Percentiles rank a stretch among this genome's conserved stretches.
phyloP scores from a whole-genome alignment of 2,888 invertebrate genomes.

The Dendrolimus pini region DNA sequence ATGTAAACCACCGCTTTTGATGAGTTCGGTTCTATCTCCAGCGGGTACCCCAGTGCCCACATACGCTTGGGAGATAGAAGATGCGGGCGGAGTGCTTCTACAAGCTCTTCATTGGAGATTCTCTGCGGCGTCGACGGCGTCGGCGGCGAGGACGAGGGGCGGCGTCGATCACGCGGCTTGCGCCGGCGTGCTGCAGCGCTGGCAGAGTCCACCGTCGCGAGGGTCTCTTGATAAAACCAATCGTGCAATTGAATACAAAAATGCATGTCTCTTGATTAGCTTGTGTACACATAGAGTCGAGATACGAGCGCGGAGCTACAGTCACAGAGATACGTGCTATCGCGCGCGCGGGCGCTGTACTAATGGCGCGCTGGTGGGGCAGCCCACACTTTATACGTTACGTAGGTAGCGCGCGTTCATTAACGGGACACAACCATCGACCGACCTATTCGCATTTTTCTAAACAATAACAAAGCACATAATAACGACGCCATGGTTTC shows the following conservation, averaged over 20 bases:
- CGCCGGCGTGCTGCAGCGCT: conserved; percentile 59
- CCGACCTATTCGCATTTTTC: conserved; percentile 73
- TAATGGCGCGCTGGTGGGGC: conserved; percentile 72
- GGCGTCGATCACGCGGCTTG: conserved; percentile 56
- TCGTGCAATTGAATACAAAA: conserved; percentile 64
- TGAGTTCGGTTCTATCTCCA: conserved; percentile 78
- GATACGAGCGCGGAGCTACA: conserved; percentile 58
- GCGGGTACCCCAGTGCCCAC: conserved; percentile 83
- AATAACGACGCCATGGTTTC: conserved; percentile 27
- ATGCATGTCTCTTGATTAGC: conserved; percentile 59
- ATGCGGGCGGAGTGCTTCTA: conserved; percentile 77
- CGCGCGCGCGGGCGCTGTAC: conserved; percentile 72
- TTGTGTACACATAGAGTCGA: conserved; percentile 75
- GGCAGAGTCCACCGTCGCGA: conserved; percentile 59
- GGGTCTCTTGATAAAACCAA: conserved; percentile 72
- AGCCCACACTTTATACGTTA: conserved; percentile 70
- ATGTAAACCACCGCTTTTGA: conserved; percentile 80
- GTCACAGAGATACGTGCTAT: conserved; percentile 58
- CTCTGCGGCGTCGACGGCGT: conserved; percentile 66
- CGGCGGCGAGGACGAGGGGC: conserved; percentile 65
- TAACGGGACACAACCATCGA: conserved; percentile 72
- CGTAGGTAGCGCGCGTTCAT: conserved; percentile 66
- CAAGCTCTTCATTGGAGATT: conserved; percentile 76
- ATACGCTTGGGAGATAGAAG: conserved; percentile 78
- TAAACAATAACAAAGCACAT: conserved; percentile 59